Base-by-base conservation (phyloP, 2,113 vertebrate genomes). In the Hippocampus guttulatus region DNA sequence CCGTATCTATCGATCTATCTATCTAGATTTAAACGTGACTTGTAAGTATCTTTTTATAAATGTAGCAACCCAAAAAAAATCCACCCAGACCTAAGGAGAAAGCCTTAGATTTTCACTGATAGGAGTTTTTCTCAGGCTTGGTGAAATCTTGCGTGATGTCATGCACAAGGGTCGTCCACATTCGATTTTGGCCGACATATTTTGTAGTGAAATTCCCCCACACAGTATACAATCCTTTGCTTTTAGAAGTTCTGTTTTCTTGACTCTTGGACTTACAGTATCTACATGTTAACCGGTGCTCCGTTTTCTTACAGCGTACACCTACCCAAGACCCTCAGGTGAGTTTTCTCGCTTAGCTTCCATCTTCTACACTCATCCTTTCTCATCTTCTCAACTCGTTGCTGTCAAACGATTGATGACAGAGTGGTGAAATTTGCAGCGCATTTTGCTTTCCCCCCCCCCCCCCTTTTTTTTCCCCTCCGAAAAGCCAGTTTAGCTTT, bases 271-370 rank as follows among this genome's bases (percentile, higher is more conserved):
- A 47, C 43, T 33, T 38, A 38, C 33, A 38, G 33, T 58, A 47
- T 60, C 3, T 64, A 65, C 52, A 2, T 71, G 49, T 23, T 83
- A 70, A 78, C 81, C 63, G 23, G 10, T 73, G n/a, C 47, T 75
- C 33, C 15, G n/a, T 77, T 80, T 71, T 85, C 75, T 90, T 90
- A 38, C 85, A 93, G 92, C 92, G 33, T 93, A 92, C 86, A 93
- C 90, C 61, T 93, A 92, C 79, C 91, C 88, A 70, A 85, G 92
- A 81, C 83, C 92, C 71, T 90, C 92, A 91, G 92, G 92, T 93
- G 78, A 91, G 90, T 79, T 47, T 25, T 60, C 11, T 54, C 61
- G 47, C 40, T 41, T 18, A 3, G 21, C 64, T 8, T 72, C 30
- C 54, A 55, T 63, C 9, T 67, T 58, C n/a, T 57, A 40, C 62